phyloP scores from a whole-genome alignment of 2,888 invertebrate species.

The Meteorus colon region DNA sequence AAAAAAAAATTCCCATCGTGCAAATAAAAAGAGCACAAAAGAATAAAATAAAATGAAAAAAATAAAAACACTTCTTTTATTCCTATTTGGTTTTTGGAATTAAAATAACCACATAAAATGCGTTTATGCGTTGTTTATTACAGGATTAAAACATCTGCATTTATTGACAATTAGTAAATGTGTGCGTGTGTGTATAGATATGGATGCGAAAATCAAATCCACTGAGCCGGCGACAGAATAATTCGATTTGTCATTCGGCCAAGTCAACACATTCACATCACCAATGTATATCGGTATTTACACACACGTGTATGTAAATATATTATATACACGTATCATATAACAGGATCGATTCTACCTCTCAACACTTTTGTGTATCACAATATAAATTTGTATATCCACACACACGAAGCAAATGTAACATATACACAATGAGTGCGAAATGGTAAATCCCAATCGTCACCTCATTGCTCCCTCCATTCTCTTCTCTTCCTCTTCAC shows the following conservation, averaged over 20 bases:
- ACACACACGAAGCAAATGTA: background rate
- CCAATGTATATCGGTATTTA: background rate
- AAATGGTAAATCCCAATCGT: slow-evolving; percentile 20
- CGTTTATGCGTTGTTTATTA: slow-evolving; percentile 30
- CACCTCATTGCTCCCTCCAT: slow-evolving; percentile 3
- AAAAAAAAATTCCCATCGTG: background rate
- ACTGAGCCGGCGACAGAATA: slow-evolving; percentile 34
- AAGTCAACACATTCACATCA: background rate
- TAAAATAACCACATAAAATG: slow-evolving; percentile 29
- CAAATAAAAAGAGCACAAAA: too few species aligned
- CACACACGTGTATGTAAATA: background rate
- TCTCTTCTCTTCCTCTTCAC: slow-evolving; percentile 14
- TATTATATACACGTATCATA: too few species aligned
- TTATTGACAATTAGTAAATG: background rate
- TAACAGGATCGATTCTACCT: background rate
- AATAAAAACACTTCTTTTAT: too few species aligned
- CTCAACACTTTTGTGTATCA: slow-evolving; percentile 14
- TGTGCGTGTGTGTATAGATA: background rate
- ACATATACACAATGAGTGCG: slow-evolving; percentile 5
- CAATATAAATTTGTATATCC: background rate
- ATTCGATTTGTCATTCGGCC: slow-evolving; percentile 43
- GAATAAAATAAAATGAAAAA: too few species aligned
- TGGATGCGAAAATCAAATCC: slow-evolving; percentile 23
- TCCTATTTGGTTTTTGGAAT: background rate
- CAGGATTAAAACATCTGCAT: slow-evolving; percentile 4